Evolutionary conservation across 2,113 vertebrate genomes (phyloP).

Genomic region (Sapajus apella): DNA sequence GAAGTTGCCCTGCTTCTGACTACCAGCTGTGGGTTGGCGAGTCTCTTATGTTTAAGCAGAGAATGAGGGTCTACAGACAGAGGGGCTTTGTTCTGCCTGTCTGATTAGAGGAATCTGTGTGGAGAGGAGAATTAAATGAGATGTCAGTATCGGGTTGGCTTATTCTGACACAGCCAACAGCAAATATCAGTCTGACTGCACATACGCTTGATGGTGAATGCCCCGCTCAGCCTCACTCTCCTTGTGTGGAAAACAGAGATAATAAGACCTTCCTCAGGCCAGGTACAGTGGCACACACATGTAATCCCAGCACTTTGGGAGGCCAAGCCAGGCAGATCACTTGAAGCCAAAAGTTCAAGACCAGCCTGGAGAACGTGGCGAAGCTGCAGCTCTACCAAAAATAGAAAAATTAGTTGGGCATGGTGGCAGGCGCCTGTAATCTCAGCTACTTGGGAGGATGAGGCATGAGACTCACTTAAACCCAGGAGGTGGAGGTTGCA

Average conservation of each 20-base stretch:
- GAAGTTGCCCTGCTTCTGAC: neutral
- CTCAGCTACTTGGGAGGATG: too few species aligned
- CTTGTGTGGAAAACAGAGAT: neutral
- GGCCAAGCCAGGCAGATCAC: too few species aligned
- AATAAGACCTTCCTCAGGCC: neutral
- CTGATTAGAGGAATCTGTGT: neutral
- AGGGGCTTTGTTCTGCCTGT: neutral
- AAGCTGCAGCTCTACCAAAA: too few species aligned
- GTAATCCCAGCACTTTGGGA: too few species aligned
- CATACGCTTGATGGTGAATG: neutral
- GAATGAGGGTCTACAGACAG: neutral
- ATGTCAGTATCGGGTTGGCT: neutral
- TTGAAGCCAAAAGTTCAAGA: too few species aligned
- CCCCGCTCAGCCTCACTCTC: neutral
- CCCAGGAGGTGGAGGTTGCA: too few species aligned
- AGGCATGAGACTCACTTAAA: too few species aligned
- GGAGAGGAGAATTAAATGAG: neutral
- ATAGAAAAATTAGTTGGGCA: too few species aligned
- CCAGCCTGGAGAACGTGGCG: too few species aligned
- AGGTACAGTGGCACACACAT: too few species aligned
- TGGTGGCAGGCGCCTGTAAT: too few species aligned
- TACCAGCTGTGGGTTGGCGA: neutral
- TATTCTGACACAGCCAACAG: neutral
- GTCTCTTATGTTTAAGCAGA: neutral
- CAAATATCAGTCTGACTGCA: neutral